Base-by-base conservation (phyloP, 2,113 vertebrate species). In the Oryzias melastigma region DNA sequence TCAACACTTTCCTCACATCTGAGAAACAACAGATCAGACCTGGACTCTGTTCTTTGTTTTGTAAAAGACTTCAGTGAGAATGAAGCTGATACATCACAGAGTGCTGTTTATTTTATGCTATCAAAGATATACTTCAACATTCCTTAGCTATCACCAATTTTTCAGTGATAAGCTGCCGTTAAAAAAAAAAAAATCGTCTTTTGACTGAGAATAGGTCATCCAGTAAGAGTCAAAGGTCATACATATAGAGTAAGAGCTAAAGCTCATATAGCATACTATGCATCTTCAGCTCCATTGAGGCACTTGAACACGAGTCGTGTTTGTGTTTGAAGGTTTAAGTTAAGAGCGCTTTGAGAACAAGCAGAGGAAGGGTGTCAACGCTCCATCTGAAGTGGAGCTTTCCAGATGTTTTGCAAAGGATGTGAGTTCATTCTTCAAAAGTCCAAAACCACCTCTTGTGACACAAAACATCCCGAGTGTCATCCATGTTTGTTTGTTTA, bases 331-430 rank as follows among this genome's bases (percentile, higher is more conserved):
- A 48, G 68, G 82, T 62, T 71, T 29, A 66, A 66, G 52, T 52
- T 50, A 24, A 78, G 74, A 66, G 76, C 79, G 64, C 50, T 52
- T n/a, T 52, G 41, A 72, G 82, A 82, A 89, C 78, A 75, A 73
- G 73, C 16, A 46, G 62, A 85, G 91, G 91, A 91, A 89, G 91
- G 88, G 89, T 71, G 91, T 81, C 79, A 77, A 52, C 78, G 1
- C 17, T 48, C 16, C 59, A 53, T 40, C 45, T 83, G 71, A 60
- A 81, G 82, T 83, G 73, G 63, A 87, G 86, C 68, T 89, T 90
- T 90, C 90, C 89, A 91, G 87, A 91, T 92, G 91, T 90, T 85
- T 42, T 74, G 56, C 46, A 77, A 74, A 90, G 88, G 89, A 91
- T 88, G 76, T 87, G 87, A 87, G 68, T 73, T 86, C 55, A 89